phyloP scores from a whole-genome alignment of 2,888 invertebrate species.

The Camponotus fellah region DNA sequence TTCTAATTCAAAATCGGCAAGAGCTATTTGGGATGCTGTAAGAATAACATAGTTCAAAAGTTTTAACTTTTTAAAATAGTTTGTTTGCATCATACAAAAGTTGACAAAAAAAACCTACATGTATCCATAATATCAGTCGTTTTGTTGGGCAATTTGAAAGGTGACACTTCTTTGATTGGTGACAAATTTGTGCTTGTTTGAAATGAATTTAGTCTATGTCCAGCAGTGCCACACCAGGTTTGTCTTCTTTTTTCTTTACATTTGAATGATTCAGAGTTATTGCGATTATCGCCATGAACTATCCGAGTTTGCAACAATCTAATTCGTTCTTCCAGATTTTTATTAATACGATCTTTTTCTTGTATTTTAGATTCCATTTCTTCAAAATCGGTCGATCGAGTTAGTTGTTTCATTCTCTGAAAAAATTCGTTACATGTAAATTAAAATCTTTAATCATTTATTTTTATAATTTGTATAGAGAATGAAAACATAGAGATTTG shows the following conservation, averaged over 20 bases:
- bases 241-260: conserved; percentile 78
- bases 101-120: conserved; percentile 50
- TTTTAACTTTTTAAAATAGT: conserved; percentile 5
- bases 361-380: conserved; percentile 79
- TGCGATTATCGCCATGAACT: conserved; percentile 71
- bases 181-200: conserved; percentile 59
- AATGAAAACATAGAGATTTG: neutral
- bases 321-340: conserved; percentile 82
- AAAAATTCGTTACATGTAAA: conserved; percentile 3
- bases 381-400: conserved; percentile 74
- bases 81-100: neutral
- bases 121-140: conserved; percentile 64
- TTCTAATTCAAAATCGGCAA: conserved; percentile 84
- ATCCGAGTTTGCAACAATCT: conserved; percentile 80
- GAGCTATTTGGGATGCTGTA: conserved; percentile 78
- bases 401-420: conserved; percentile 70
- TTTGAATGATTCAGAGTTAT: conserved; percentile 63
- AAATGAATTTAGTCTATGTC: conserved; percentile 66
- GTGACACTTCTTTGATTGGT: conserved; percentile 75
- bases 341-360: conserved; percentile 79
- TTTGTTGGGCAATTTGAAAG: conserved; percentile 50
- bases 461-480: neutral
- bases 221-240: conserved; percentile 81
- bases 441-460: neutral
- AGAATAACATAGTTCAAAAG: conserved; percentile 17